These are phyloP conservation scores for Helogale parvula DNA, from an alignment of 2,113 vertebrate genomes.

Conservation along the genomic window DNA sequence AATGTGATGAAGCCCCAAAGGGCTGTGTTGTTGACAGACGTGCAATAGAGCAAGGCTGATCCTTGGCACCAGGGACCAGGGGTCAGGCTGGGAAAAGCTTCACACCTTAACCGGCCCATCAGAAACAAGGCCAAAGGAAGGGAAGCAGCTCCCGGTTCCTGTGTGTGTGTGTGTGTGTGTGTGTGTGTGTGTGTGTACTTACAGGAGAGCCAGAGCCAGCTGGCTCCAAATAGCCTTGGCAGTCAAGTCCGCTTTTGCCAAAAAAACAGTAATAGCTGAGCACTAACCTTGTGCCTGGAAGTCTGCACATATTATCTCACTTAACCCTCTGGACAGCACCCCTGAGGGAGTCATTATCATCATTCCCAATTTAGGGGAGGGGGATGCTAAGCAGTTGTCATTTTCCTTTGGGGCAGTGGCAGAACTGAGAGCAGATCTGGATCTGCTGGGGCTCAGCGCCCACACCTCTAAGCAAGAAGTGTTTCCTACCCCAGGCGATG, in stretches of 20 bases:
- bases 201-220: background rate
- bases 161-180: rapidly evolving
- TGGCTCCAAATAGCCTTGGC: background rate
- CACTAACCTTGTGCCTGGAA: background rate
- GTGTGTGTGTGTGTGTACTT: rapidly evolving
- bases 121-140: background rate
- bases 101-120: background rate
- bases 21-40: background rate
- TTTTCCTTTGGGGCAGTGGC: background rate
- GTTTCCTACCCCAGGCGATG: background rate
- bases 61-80: background rate
- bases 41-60: background rate
- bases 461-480: background rate
- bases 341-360: background rate
- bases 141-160: background rate
- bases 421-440: background rate
- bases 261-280: background rate
- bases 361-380: background rate
- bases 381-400: background rate
- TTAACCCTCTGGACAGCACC: background rate
- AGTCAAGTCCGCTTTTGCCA: background rate
- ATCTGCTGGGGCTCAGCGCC: background rate
- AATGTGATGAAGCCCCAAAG: background rate
- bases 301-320: background rate
- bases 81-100: background rate